Evolutionary conservation across 1,140 invertebrate species (phyloP).

Genomic region (Diorhabda elongata): DNA sequence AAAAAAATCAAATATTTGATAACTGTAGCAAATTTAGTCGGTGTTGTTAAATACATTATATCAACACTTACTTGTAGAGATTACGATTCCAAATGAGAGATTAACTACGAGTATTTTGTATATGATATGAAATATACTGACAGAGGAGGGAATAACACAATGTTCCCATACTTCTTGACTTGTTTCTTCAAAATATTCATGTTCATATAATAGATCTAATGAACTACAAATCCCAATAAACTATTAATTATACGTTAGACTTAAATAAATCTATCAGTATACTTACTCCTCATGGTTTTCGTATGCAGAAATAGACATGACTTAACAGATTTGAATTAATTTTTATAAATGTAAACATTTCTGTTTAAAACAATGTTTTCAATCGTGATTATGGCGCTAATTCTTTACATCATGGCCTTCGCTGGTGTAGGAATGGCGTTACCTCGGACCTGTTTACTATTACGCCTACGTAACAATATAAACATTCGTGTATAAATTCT

Average conservation of each 20-base stretch:
- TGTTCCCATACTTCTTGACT: conserved; percentile 33
- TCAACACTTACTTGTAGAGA: conserved; percentile 26
- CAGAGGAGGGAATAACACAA: conserved; percentile 31
- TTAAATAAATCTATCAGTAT: neutral
- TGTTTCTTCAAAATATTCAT: conserved; percentile 26
- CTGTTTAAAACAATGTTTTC: too few species aligned
- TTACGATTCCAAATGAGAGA: conserved; percentile 29
- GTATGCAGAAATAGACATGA: neutral
- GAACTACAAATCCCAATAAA: conserved; percentile 7
- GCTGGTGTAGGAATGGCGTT: too few species aligned
- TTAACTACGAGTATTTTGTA: conserved; percentile 28
- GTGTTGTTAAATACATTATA: conserved; percentile 6
- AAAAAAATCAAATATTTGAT: conserved; percentile 14
- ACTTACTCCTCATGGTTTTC: neutral
- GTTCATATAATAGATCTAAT: conserved; percentile 9
- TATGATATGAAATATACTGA: conserved; percentile 27
- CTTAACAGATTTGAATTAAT: too few species aligned
- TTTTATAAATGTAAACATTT: too few species aligned
- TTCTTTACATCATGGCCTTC: too few species aligned
- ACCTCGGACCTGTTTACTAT: too few species aligned
- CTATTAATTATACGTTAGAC: neutral
- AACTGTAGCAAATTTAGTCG: conserved; percentile 16
- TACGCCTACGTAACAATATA: too few species aligned
- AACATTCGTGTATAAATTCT: too few species aligned
- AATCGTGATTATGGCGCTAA: too few species aligned